Evolutionary conservation across 2,797 vertebrate species (phyloP).

Genomic region (Characodon lateralis): DNA sequence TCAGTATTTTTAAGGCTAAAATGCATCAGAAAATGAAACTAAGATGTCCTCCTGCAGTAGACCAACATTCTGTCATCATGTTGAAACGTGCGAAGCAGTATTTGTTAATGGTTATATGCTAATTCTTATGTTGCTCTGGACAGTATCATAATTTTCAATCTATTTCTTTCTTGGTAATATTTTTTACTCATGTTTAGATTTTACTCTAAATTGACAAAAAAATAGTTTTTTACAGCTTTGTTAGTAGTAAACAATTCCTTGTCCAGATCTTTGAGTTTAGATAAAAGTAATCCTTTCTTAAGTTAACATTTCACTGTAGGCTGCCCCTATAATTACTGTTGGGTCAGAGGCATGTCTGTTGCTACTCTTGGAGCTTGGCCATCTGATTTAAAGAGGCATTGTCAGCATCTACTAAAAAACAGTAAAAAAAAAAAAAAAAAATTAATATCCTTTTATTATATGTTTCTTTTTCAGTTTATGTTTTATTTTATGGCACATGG

Average conservation of each 20-base stretch:
- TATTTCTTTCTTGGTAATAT: background rate
- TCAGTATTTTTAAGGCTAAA: background rate
- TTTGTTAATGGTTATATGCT: background rate
- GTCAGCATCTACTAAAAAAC: constrained; percentile 22
- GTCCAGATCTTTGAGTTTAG: background rate
- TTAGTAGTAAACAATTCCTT: background rate
- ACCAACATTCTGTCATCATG: background rate
- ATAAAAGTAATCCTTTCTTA: background rate
- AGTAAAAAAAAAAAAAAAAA: background rate
- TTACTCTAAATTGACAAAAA: background rate
- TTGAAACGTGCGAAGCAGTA: background rate
- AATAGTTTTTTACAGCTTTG: background rate
- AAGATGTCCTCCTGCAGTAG: background rate
- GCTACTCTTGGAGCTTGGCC: background rate
- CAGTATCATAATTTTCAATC: background rate
- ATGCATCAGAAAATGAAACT: background rate
- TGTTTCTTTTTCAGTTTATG: constrained; percentile 1
- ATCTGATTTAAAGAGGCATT: background rate
- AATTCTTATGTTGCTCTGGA: background rate
- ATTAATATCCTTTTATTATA: constrained; percentile 7
- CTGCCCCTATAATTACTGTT: background rate
- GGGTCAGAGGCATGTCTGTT: background rate
- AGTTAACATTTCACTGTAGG: constrained; percentile 6
- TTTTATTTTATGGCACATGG: constrained; percentile 32
- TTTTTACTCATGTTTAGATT: background rate